Percentiles rank a stretch among this genome's conserved stretches.
Conservation (phyloP, 2,888 invertebrate genomes). For the Homarus gammarus region DNA sequence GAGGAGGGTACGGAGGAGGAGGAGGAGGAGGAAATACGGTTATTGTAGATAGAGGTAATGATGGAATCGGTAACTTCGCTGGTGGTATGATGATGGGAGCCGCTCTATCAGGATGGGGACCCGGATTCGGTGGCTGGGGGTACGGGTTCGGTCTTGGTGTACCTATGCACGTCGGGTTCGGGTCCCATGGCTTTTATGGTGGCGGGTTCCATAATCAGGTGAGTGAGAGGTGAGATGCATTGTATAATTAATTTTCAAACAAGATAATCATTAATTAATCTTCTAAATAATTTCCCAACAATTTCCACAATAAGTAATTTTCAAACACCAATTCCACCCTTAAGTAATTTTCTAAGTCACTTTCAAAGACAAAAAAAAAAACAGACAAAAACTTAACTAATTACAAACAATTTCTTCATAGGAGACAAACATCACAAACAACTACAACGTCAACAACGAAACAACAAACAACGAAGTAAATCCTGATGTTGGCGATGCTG, state of each 20-base stretch:
- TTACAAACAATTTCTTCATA: too few relatives aligned
- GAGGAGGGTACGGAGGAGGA: too few relatives aligned
- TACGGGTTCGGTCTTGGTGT: neutral
- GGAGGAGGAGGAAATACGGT: too few relatives aligned
- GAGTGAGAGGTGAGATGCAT: neutral
- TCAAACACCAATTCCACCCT: neutral
- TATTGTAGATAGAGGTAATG: too few relatives aligned
- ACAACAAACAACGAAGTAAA: neutral
- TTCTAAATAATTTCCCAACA: too few relatives aligned
- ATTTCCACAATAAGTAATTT: neutral
- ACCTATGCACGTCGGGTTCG: neutral
- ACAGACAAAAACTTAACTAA: neutral
- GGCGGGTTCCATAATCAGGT: conserved; percentile 6
- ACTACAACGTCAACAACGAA: conserved; percentile 21
- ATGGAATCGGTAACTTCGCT: conserved; percentile 8
- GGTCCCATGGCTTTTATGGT: neutral
- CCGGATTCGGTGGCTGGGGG: conserved; percentile 1
- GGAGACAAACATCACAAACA: conserved; percentile 34
- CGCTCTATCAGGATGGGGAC: conserved; percentile 2
- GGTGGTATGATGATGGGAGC: conserved; percentile 24
- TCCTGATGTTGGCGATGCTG: conserved; percentile 2
- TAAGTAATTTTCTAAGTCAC: neutral
- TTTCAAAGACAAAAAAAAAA: neutral
- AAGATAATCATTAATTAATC: too few relatives aligned
- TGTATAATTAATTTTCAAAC: neutral